Percentiles rank a stretch among this genome's conserved stretches.
These are phyloP conservation scores for Anas bahamensis DNA, from an alignment of 2,797 vertebrate genomes.

Conservation along the genomic window DNA sequence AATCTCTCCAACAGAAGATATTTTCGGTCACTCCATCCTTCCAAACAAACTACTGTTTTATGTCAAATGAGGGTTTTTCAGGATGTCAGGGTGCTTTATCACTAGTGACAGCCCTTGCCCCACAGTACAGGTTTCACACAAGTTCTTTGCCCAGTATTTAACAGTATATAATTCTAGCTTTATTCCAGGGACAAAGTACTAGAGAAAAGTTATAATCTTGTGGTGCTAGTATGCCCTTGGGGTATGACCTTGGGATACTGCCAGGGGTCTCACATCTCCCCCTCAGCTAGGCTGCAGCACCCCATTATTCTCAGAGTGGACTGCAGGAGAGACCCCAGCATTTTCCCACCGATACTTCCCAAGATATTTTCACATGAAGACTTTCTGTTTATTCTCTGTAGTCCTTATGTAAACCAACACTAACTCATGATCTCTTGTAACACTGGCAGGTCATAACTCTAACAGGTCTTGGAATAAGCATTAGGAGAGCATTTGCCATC, in stretches of 20 bases:
- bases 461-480: not conserved
- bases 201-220: not conserved
- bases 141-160: not conserved
- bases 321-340: not conserved
- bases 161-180: not conserved
- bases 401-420: not conserved
- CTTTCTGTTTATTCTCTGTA: not conserved
- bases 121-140: rapidly evolving
- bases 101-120: rapidly evolving
- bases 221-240: not conserved
- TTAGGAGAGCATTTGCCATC: not conserved
- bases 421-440: not conserved
- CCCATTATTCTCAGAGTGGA: not conserved
- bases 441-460: slow-evolving; percentile 38
- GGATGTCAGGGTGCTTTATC: not conserved
- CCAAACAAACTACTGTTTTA: not conserved
- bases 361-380: not conserved
- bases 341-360: not conserved
- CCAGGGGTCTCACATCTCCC: not conserved
- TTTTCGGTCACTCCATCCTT: not conserved
- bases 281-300: not conserved
- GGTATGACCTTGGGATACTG: rapidly evolving
- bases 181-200: not conserved
- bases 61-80: not conserved
- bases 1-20: not conserved